Base-by-base conservation (phyloP, 2,113 vertebrate genomes). In the Rafetus swinhoei region DNA sequence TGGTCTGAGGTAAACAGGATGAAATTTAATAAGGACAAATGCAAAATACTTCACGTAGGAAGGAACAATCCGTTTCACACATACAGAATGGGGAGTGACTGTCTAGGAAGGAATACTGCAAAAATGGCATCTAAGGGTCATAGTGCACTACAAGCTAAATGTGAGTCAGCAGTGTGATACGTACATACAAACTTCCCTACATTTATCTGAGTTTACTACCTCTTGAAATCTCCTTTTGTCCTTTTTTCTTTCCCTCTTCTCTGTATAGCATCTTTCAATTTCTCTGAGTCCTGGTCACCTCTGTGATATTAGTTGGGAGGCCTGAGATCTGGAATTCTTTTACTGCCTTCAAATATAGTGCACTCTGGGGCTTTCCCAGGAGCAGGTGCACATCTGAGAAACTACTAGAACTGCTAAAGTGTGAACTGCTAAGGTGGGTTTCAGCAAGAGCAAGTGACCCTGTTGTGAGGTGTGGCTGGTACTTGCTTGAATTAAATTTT, bases 401-500 rank as follows among this genome's bases (percentile, higher is more conserved):
- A 9, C 0, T 0, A n/a, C 12, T 82, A 0, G 27, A 16, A 69
- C 65, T 85, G 15, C 3, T 10, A 0, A 0, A 27, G 25, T 24
- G 5, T 2, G 15, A n/a, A 32, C n/a, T 7, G 65, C 65, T 69
- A 69, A 69, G 65, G 32, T 39, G 87, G 77, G 50, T 77, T 84
- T 62, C 6, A 21, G 22, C 32, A 45, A 60, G 10, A 29, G 65
- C 76, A 79, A 12, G 50, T 77, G 19, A 22, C 21, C 45, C n/a
- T 0, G 0, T 84, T 79, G 53, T 94, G n/a, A 86, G 77, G 45
- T 50, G 39, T 69, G 6, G 1, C 0, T 1, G 5, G 14, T 27
- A 1, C 2, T 82, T 56, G 25, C 19, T 79, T 82, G 29, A 83
- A 59, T 11, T 54, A 54, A 54, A 10, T 54, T 54, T 2, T 45